A percentile compares a stretch with the other conserved stretches of the same genome.
Evolutionary conservation across 2,113 vertebrate species (phyloP).

Genomic region (Montifringilla adamsi): DNA sequence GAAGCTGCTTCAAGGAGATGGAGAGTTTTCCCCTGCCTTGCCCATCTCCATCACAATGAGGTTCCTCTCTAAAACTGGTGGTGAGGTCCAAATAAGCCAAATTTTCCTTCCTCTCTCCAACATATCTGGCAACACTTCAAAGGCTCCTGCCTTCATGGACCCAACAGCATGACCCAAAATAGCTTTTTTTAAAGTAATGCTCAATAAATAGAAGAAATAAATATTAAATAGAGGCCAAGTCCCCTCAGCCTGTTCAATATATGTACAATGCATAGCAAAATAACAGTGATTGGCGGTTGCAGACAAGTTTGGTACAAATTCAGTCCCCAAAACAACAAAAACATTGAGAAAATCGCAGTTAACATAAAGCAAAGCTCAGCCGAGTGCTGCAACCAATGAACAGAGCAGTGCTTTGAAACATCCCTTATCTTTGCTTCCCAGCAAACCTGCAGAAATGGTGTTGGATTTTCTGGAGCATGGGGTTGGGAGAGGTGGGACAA

Average conservation of each 20-base stretch:
- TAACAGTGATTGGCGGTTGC: constrained; percentile 45
- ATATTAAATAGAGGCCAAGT: constrained; percentile 73
- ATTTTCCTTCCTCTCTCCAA: background rate
- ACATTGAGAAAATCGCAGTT: background rate
- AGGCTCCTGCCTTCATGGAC: background rate
- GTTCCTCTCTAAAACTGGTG: constrained; percentile 15
- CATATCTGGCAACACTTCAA: background rate
- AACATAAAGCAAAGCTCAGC: background rate
- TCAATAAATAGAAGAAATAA: constrained; percentile 83
- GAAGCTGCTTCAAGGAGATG: background rate
- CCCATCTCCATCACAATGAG: constrained; percentile 60
- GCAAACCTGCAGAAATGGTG: background rate
- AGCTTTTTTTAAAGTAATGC: constrained; percentile 46
- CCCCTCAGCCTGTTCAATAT: constrained; percentile 49
- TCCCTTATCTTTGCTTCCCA: background rate
- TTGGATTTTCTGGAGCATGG: background rate
- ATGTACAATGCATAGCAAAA: constrained; percentile 82
- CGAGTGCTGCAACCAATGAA: background rate
- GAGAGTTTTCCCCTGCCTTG: constrained; percentile 18
- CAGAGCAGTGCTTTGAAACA: background rate
- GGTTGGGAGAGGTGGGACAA: background rate
- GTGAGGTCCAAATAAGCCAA: constrained; percentile 21
- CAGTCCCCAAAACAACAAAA: background rate
- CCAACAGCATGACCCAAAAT: background rate
- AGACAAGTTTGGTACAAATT: constrained; percentile 35